A percentile compares a stretch with the other conserved stretches of the same genome.
phyloP scores from a whole-genome alignment of 2,113 vertebrate species.

The Lanius collurio region DNA sequence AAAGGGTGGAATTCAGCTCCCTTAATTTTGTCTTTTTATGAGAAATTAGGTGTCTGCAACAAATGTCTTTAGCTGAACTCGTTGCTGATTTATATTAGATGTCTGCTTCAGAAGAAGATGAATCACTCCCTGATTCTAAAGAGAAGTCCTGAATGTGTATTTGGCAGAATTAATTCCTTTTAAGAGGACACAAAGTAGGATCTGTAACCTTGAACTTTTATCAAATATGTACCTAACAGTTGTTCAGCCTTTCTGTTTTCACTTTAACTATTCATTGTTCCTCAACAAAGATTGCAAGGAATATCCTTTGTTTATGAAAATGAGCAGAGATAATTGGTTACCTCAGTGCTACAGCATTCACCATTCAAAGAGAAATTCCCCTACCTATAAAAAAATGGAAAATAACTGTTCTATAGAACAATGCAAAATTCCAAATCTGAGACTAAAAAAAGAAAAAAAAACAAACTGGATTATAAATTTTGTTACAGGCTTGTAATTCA shows the following conservation, averaged over 20 bases:
- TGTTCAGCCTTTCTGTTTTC: not conserved
- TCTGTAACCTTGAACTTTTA: not conserved
- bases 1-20: conserved; percentile 3
- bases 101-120: conserved; percentile 9
- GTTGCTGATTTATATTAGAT: not conserved
- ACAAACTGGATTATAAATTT: not conserved
- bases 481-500: not conserved
- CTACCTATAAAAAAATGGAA: not conserved
- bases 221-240: not conserved
- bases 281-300: not conserved
- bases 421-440: not conserved
- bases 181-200: not conserved
- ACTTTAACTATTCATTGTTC: not conserved
- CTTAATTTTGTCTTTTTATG: conserved; percentile 38
- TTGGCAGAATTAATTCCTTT: conserved; percentile 1
- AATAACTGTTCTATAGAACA: not conserved
- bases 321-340: not conserved
- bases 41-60: conserved; percentile 19
- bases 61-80: not conserved
- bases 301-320: not conserved
- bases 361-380: not conserved
- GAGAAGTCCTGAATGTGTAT: not conserved
- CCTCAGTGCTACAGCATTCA: not conserved
- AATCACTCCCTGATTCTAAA: not conserved
- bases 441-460: not conserved